Base-by-base conservation (phyloP, 2,113 vertebrate genomes). In the Martes martes region DNA sequence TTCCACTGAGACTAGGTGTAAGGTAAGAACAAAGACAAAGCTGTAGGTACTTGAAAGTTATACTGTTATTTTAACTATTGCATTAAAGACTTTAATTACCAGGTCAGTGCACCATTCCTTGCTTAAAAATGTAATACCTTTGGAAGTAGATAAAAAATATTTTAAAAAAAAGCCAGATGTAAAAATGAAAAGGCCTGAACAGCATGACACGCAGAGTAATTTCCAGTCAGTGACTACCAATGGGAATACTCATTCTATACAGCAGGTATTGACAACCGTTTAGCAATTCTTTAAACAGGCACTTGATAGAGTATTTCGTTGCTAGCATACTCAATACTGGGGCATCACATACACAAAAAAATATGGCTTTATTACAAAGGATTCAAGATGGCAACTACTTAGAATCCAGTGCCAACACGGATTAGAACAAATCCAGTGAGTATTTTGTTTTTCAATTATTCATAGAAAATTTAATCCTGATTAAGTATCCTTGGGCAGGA, bases 401-500 rank as follows among this genome's bases (percentile, higher is more conserved):
- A 99, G 97, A 98, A 98, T 97, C 98, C 98, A 98, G 97, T 98
- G 99, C 99, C 99, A 99, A 99, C 98, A 98, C 28, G 98, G 99
- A 99, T 99, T 99, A 99, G 98, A 99, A 98, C 98, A 99, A 99
- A 99, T 99, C 99, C 98, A 98, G 98, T 98, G 98, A 99, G 98
- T 98, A 99, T 99, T 99, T 99, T 99, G 99, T 99, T 99, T 99
- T 99, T 99, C 99, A 99, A 99, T 99, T 99, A 99, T 99, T 99
- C 99, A 99, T 98, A 99, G 98, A 99, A 99, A 99, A 99, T 99
- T 99, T 99, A 99, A 99, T 99, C 99, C 99, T 99, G 99, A 99
- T 99, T 99, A 99, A 99, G 99, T 99, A 99, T 99, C 99, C 98
- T 99, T 99, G 98, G 99, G 99, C 99, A 99, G 98, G 98, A 99